Evolutionary conservation across 2,888 invertebrate genomes (phyloP).

Genomic region (Neoscelio sp.): DNA sequence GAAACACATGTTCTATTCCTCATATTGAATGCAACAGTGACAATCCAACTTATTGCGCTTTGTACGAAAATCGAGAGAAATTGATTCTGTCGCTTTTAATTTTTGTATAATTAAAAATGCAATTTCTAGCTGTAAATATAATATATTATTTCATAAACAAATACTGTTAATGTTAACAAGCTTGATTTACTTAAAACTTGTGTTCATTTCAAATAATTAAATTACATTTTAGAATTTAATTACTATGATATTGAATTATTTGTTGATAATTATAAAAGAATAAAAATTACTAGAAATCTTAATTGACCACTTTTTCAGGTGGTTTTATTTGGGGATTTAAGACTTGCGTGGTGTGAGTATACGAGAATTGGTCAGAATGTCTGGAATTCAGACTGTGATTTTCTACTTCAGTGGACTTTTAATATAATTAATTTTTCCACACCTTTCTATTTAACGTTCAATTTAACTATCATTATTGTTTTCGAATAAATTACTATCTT

Average conservation of each 20-base stretch:
- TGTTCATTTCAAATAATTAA: too few species aligned
- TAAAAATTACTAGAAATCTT: too few species aligned
- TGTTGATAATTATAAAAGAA: too few species aligned
- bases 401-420: constrained; percentile 13
- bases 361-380: constrained; percentile 6
- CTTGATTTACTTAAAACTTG: too few species aligned
- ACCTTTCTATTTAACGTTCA: neutral
- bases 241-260: too few species aligned
- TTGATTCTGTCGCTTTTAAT: neutral
- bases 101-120: neutral
- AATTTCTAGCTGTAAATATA: too few species aligned
- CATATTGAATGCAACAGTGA: constrained; percentile 16
- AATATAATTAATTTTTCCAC: constrained; percentile 6
- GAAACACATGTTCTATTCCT: constrained; percentile 15
- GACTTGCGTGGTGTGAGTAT: neutral
- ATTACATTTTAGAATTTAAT: neutral
- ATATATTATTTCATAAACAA: too few species aligned
- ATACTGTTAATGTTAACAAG: too few species aligned
- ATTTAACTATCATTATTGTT: neutral
- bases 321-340: neutral
- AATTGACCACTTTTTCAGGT: too few species aligned
- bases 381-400: constrained; percentile 3
- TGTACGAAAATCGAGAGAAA: neutral
- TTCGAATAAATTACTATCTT: too few species aligned
- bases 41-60: constrained; percentile 4